phyloP scores from a whole-genome alignment of 2,797 vertebrate species.

The Myotis vivesi region DNA sequence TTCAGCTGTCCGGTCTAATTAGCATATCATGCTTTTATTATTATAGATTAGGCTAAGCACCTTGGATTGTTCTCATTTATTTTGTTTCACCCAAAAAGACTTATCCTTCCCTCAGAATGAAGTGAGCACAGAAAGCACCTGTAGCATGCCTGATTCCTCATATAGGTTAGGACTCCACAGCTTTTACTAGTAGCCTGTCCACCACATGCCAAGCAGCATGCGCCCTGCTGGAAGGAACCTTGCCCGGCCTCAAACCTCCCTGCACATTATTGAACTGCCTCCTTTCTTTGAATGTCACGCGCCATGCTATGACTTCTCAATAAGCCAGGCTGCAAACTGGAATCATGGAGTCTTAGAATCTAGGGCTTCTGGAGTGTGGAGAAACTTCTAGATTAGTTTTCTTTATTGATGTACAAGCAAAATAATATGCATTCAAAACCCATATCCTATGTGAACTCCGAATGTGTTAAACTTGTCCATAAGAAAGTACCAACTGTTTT shows the following conservation, averaged over 20 bases:
- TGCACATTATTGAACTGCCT: not conserved
- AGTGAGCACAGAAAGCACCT: not conserved
- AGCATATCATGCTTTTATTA: too few species aligned
- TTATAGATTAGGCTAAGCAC: not conserved
- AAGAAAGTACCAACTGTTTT: not conserved
- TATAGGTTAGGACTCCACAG: not conserved
- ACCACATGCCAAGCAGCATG: too few species aligned
- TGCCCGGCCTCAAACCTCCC: not conserved
- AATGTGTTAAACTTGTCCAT: not conserved
- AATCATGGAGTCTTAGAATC: not conserved
- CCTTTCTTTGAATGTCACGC: not conserved
- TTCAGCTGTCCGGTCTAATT: too few species aligned
- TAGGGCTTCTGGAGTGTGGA: not conserved
- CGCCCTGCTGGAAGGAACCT: not conserved
- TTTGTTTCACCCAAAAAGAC: not conserved
- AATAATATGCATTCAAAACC: not conserved
- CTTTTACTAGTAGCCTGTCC: not conserved
- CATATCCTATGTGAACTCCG: not conserved
- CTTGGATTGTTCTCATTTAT: not conserved
- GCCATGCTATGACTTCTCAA: not conserved
- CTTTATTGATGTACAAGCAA: not conserved
- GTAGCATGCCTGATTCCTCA: not conserved
- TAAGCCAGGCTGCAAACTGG: not conserved
- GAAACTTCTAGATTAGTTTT: not conserved
- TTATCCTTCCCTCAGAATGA: not conserved